Conservation (phyloP, 1,140 invertebrate genomes). For the Heliconius congener region DNA sequence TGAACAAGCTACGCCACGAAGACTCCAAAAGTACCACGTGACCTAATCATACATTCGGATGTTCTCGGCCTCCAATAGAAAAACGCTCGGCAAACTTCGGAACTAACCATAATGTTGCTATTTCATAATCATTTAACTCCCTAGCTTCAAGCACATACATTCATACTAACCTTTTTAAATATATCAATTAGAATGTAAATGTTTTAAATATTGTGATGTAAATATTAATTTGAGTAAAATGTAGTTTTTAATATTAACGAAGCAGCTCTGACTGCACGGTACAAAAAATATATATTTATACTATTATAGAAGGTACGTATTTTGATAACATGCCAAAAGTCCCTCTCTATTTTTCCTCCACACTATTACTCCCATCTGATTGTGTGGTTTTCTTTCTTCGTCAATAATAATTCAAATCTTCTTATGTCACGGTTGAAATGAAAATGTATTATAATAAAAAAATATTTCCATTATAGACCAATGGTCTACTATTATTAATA, state of each 20-base stretch:
- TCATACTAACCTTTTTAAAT: too few relatives aligned
- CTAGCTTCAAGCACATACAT: neutral
- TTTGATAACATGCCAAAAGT: too few relatives aligned
- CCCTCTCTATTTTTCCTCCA: too few relatives aligned
- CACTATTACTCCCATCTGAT: too few relatives aligned
- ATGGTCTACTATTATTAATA: too few relatives aligned
- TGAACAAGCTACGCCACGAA: conserved; percentile 82
- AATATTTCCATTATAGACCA: too few relatives aligned
- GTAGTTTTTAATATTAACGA: neutral
- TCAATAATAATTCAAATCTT: too few relatives aligned
- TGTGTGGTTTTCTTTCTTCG: too few relatives aligned
- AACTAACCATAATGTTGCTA: conserved; percentile 59
- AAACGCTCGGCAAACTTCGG: conserved; percentile 73
- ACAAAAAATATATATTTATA: neutral
- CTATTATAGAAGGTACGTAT: neutral
- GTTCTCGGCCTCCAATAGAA: conserved; percentile 73
- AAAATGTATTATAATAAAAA: too few relatives aligned
- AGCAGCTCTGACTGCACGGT: neutral
- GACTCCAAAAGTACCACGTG: conserved; percentile 81
- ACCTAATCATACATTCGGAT: conserved; percentile 79
- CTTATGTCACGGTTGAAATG: too few relatives aligned
- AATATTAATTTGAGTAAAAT: neutral
- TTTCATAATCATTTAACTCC: conserved; percentile 1
- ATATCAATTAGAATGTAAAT: neutral
- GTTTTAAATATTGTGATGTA: neutral